Base-by-base conservation (phyloP, 2,888 invertebrate genomes). In the Aphidoletes aphidimyza region DNA sequence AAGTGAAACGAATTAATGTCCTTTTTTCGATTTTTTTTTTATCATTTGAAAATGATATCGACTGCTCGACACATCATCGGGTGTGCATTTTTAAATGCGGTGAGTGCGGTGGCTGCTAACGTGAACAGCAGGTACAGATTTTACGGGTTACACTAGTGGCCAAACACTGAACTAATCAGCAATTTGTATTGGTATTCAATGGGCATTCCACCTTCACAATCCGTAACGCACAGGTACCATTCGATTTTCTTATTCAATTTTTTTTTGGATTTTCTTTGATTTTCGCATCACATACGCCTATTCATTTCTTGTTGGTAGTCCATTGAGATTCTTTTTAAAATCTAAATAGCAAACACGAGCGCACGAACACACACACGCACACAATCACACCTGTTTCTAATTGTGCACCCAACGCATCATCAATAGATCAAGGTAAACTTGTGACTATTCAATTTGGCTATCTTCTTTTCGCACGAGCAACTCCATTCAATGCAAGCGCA, bases 301-400 rank as follows among this genome's bases (percentile, higher is more conserved):
- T 37, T 37, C n/a, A 37, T 37, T 81, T 81, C 81, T 81, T 36
- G 81, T 81, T 81, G 81, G 37, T 81, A 22, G 19, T 81, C 81
- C 37, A 37, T 81, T 81, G 37, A 81, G 78, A 78, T 36, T 78
- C 14, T 78, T 14, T 34, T 17, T 26, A 5, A 8, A 78, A 78
- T 78, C 78, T 3, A 22, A 69, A 69, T 69, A 69, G 14, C 69
- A 69, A 69, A 69, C 30, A 69, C 69, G 69, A 2, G 69, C 30
- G 34, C 69, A 17, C 69, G 69, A 9, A 14, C 34, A 14, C 69
- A 8, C 17, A 17, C 78, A 17, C 81, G 37, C 37, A 81, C 81
- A 81, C 37, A 81, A 37, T 81, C 81, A 81, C 81, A 81, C 81
- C 81, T 81, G 81, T 81, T 69, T 81, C 81, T 37, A 37, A 81